Evolutionary conservation across 2,797 vertebrate species (phyloP).

Genomic region (Halcyon badia): DNA sequence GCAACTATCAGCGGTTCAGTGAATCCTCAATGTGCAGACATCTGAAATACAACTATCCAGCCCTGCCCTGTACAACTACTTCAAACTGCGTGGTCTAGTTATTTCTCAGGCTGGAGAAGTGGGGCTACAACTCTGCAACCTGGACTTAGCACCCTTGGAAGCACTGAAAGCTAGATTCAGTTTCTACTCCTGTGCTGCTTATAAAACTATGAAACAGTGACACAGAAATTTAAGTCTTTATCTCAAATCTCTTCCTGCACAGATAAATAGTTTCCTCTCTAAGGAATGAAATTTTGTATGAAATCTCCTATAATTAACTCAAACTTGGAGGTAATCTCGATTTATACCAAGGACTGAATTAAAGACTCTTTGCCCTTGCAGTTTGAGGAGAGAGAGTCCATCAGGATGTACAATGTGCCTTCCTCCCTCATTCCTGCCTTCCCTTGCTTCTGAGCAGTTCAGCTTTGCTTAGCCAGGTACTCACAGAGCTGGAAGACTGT

Average conservation of each 20-base stretch:
- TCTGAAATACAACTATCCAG: neutral
- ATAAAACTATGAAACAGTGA: neutral
- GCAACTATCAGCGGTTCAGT: accelerated
- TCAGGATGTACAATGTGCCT: neutral
- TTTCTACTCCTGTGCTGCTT: neutral
- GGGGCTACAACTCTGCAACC: neutral
- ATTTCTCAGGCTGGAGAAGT: neutral
- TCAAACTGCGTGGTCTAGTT: neutral
- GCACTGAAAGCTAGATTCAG: neutral
- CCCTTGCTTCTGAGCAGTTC: neutral
- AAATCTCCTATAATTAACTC: neutral
- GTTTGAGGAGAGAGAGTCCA: accelerated
- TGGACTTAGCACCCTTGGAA: neutral
- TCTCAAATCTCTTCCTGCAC: neutral
- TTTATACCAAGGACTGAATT: neutral
- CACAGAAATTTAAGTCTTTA: neutral
- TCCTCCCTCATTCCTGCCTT: neutral
- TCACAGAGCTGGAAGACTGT: neutral
- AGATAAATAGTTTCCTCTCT: neutral
- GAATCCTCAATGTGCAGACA: accelerated
- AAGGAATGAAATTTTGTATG: neutral
- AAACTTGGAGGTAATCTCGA: neutral
- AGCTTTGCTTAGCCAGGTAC: neutral
- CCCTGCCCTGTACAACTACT: neutral
- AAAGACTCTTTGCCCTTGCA: neutral